Conservation (phyloP, 2,113 vertebrate species). For the Martes martes region DNA sequence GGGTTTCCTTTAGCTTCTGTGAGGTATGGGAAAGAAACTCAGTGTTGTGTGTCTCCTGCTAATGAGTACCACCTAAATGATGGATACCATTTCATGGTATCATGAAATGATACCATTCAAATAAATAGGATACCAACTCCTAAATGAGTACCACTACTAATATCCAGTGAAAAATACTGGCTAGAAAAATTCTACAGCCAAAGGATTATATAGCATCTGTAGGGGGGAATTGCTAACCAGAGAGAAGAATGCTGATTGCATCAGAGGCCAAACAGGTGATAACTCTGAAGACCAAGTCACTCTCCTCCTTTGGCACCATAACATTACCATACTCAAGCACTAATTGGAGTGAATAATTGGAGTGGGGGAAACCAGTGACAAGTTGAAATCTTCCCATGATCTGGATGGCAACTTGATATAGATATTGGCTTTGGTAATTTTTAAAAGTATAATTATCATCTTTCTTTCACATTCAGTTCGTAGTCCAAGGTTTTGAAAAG, state of each 20-base stretch:
- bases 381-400: background rate
- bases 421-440: background rate
- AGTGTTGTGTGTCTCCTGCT: background rate
- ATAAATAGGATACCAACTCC: too few relatives aligned
- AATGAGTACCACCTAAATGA: too few relatives aligned
- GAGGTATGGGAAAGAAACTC: background rate
- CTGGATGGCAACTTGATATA: background rate
- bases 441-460: background rate
- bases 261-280: background rate
- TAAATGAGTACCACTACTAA: background rate
- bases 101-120: too few relatives aligned
- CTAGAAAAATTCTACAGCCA: background rate
- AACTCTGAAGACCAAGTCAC: background rate
- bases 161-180: background rate
- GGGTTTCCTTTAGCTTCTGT: background rate
- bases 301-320: background rate
- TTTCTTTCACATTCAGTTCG: background rate
- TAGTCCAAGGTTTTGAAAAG: background rate
- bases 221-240: background rate
- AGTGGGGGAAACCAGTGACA: background rate
- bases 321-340: too few relatives aligned
- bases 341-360: background rate
- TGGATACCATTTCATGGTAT: too few relatives aligned
- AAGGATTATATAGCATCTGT: background rate
- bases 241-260: background rate